Base-by-base conservation (phyloP, 2,888 invertebrate species). In the Dasysyrphus tricinctus region DNA sequence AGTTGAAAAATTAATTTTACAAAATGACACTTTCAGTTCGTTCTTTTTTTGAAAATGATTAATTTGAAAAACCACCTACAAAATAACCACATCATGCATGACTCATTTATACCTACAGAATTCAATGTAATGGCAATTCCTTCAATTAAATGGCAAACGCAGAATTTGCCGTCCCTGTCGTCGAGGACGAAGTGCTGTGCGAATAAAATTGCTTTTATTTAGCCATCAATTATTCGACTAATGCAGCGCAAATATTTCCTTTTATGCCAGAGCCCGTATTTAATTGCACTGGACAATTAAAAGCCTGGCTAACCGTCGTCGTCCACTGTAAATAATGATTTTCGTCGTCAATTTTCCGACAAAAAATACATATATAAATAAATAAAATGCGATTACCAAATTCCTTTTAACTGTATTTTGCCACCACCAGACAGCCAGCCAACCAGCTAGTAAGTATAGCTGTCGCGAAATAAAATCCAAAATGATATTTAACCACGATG, bases 231-330 rank as follows among this genome's bases (percentile, higher is more conserved):
- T 85, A 85, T 80, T 85, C 73, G 81, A 69, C 81, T 85, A 85
- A 85, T 85, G 73, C 85, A 70, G 81, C 56, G 77, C 80, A 85
- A 85, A 81, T 77, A 85, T 74, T 67, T 72, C 11, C 73, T 63
- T 57, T 69, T 73, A 67, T 72, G 16, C 39, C 76, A 61, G 76
- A 37, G 34, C 29, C 70, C 67, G 65, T 56, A 73, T 85, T 80
- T 85, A 85, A 85, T 85, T 80, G 85, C 67, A 67, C 9, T 37
- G 80, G 51, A 80, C 85, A 85, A 85, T 85, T 85, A 81, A 81
- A 80, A 76, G 76, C 72, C 72, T 47, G 57, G 75, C 75, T 56
- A 73, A 73, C 80, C 76, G 42, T 32, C 49, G 47, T 51, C 63
- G 16, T 67, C 74, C 73, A 77, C 63, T 74, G 77, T 70, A 78